Base-by-base conservation (phyloP, 2,797 vertebrate genomes). In the Pelochelys cantorii region DNA sequence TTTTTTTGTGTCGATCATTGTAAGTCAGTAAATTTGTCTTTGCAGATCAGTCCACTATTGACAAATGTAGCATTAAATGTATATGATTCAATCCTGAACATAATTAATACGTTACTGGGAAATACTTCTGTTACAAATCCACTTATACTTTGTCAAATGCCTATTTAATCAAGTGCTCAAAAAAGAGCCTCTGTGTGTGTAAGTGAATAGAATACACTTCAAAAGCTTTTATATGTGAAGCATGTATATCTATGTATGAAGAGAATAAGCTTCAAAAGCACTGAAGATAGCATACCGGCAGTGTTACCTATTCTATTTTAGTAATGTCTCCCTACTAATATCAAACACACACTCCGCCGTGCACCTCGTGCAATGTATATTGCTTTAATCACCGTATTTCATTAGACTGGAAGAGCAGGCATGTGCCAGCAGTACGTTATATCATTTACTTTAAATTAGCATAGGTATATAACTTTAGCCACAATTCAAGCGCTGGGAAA, bases 61-160 rank as follows among this genome's bases (percentile, higher is more conserved):
- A 91, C 88, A 96, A 90, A 48, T 83, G 74, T 81, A 90, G 81
- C 0, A 13, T 88, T 94, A 95, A 95, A 84, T 79, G 93, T 89
- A 93, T 80, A 60, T 86, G 94, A 93, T 96, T 97, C 80, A 89
- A 93, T 95, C 94, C 89, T 91, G 92, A 92, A 81, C 79, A 89
- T 81, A 78, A 88, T 91, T 94, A 95, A 86, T 89, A 94, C 0
- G 2, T 93, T 83, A 90, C 60, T 93, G 77, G 87, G 91, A 93
- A 88, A 86, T 71, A 25, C 91, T 96, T 83, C 89, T 86, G 42
- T 93, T 74, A 79, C 87, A 92, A 93, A 37, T 88, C 85, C 79
- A 15, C 71, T 93, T 87, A 71, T 20, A 42, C 75, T 88, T 91
- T 91, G 84, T 92, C 85, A 95, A 95, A 95, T 85, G 80, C 52